phyloP scores from a whole-genome alignment of 2,888 invertebrate genomes.

The Clepsis dumicolana region DNA sequence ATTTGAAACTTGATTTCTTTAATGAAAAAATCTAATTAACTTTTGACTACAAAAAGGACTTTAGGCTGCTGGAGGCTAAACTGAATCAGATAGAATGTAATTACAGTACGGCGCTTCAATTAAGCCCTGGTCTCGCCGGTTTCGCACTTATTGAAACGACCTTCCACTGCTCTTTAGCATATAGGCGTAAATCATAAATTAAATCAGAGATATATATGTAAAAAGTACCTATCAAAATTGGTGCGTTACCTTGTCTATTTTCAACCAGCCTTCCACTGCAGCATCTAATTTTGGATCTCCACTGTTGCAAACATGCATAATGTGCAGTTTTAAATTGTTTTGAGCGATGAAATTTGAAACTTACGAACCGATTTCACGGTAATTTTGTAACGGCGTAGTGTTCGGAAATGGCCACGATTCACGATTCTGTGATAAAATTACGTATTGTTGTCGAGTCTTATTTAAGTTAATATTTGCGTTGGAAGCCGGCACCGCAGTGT shows the following conservation, averaged over 20 bases:
- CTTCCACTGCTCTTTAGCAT: slow-evolving; percentile 23
- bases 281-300: slow-evolving; percentile 86
- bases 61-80: slow-evolving; percentile 10
- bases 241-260: slow-evolving; percentile 89
- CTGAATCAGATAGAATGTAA: slow-evolving; percentile 8
- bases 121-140: slow-evolving; percentile 10
- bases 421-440: not conserved
- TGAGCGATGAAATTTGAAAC: slow-evolving; percentile 5
- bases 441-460: not conserved
- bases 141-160: slow-evolving; percentile 37
- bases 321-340: slow-evolving; percentile 31
- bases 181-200: slow-evolving; percentile 3
- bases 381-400: not conserved
- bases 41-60: too few species aligned
- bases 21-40: too few species aligned
- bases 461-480: slow-evolving; percentile 4
- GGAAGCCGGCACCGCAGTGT: slow-evolving; percentile 30
- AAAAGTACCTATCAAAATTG: not conserved
- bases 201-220: not conserved
- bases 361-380: not conserved
- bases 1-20: too few species aligned
- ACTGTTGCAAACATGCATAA: slow-evolving; percentile 70
- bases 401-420: not conserved
- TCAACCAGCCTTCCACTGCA: slow-evolving; percentile 90
- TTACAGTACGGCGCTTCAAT: slow-evolving; percentile 24